Evolutionary conservation across 2,797 vertebrate genomes (phyloP).

Genomic region (Gymnothorax javanicus): DNA sequence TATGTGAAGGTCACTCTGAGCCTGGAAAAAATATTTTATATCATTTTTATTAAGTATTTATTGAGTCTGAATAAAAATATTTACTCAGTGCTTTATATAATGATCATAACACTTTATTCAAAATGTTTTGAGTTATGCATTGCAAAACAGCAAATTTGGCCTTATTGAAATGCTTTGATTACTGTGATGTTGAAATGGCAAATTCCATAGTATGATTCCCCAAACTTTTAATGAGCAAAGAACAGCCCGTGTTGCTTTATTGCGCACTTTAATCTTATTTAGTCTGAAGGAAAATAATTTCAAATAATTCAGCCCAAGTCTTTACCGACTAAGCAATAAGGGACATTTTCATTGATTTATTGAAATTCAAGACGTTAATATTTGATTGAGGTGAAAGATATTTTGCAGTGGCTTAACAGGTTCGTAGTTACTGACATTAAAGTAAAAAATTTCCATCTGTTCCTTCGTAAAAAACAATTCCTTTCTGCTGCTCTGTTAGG

Average conservation of each 20-base stretch:
- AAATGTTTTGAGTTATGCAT: background rate
- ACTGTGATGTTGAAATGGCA: background rate
- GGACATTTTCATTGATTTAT: background rate
- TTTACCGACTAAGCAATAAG: background rate
- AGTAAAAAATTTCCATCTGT: background rate
- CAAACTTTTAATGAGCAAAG: background rate
- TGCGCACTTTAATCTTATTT: background rate
- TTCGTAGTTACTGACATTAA: too few relatives aligned
- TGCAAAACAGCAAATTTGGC: background rate
- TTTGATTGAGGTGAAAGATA: too few relatives aligned
- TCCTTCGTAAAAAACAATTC: background rate
- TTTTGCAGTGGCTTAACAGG: too few relatives aligned
- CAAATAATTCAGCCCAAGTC: background rate
- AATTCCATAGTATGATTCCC: background rate
- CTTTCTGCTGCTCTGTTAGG: constrained; percentile 24
- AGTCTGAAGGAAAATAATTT: background rate
- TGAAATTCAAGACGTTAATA: background rate
- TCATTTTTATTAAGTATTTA: too few relatives aligned
- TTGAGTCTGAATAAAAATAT: too few relatives aligned
- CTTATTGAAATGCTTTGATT: background rate
- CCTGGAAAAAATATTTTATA: too few relatives aligned
- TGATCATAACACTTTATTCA: background rate
- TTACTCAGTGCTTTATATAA: background rate
- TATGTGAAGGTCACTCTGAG: too few relatives aligned
- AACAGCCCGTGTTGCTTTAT: background rate